Percentiles rank a stretch among this genome's conserved stretches.
phyloP scores from a whole-genome alignment of 2,888 invertebrate species.

The Litoditis marina region DNA sequence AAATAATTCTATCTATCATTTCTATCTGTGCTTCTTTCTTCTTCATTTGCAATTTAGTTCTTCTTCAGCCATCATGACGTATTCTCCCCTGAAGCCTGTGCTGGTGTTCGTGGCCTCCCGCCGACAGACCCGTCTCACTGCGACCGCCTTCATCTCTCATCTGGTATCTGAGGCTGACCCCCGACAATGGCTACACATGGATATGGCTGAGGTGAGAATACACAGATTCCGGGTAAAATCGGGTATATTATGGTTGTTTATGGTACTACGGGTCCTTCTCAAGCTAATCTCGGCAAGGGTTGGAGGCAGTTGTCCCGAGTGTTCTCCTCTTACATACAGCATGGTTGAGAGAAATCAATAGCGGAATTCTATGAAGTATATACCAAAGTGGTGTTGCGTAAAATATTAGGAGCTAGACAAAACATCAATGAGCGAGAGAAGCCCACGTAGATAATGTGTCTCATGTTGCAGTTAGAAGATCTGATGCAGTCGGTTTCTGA shows the following conservation, averaged over 20 bases:
- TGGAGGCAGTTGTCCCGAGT: too few species aligned
- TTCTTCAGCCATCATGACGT: constrained; percentile 76
- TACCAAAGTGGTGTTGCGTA: too few species aligned
- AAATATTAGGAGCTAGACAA: too few species aligned
- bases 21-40: background rate
- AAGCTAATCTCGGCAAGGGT: too few species aligned
- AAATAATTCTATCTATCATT: too few species aligned
- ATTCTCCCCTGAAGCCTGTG: constrained; percentile 85
- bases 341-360: too few species aligned
- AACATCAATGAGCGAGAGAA: too few species aligned
- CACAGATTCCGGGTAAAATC: too few species aligned
- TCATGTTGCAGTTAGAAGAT: constrained; percentile 74
- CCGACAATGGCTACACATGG: constrained; percentile 62
- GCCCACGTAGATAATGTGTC: too few species aligned
- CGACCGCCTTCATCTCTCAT: constrained; percentile 84
- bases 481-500: constrained; percentile 70
- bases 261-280: too few species aligned
- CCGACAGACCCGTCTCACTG: constrained; percentile 75
- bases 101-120: constrained; percentile 93
- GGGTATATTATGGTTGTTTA: too few species aligned
- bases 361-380: too few species aligned
- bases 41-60: background rate
- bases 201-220: constrained; percentile 31
- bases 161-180: constrained; percentile 86
- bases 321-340: background rate